phyloP scores from a whole-genome alignment of 2,888 invertebrate species.

The Dynastes grantii region DNA sequence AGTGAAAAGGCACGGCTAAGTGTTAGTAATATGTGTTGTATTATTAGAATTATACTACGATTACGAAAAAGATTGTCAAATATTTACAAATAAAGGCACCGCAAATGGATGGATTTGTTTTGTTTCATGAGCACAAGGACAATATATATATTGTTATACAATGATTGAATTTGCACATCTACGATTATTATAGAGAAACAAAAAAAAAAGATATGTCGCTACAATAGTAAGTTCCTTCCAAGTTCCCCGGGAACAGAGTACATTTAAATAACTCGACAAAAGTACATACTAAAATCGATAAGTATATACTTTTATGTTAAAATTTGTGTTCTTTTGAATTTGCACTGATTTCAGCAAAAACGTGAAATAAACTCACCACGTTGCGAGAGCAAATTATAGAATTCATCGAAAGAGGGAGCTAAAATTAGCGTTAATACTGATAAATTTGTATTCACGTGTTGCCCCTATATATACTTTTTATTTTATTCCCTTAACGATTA shows the following conservation, averaged over 20 bases:
- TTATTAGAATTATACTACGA: constrained; percentile 54
- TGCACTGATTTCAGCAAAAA: constrained; percentile 42
- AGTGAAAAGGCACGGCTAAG: constrained; percentile 53
- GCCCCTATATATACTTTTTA: no score
- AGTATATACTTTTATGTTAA: constrained; percentile 29
- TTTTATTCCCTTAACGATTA: background rate
- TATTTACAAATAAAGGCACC: constrained; percentile 68
- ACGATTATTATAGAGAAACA: constrained; percentile 1
- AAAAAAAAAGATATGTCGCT: constrained; percentile 47
- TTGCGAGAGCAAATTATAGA: background rate
- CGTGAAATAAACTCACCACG: constrained; percentile 24
- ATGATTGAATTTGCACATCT: constrained; percentile 34
- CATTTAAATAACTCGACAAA: constrained; percentile 25
- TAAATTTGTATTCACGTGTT: constrained; percentile 4
- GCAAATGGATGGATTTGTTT: constrained; percentile 70
- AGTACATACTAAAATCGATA: constrained; percentile 36
- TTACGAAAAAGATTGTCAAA: constrained; percentile 63
- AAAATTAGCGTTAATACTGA: constrained; percentile 12
- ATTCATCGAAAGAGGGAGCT: background rate
- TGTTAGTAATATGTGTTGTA: constrained; percentile 61
- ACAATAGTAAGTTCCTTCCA: constrained; percentile 53
- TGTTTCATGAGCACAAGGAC: constrained; percentile 66
- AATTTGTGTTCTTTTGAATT: constrained; percentile 18
- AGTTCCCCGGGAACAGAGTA: constrained; percentile 51
- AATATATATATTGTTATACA: constrained; percentile 43